Evolutionary conservation across 2,113 vertebrate species (phyloP).

Genomic region (Peromyscus californicus): DNA sequence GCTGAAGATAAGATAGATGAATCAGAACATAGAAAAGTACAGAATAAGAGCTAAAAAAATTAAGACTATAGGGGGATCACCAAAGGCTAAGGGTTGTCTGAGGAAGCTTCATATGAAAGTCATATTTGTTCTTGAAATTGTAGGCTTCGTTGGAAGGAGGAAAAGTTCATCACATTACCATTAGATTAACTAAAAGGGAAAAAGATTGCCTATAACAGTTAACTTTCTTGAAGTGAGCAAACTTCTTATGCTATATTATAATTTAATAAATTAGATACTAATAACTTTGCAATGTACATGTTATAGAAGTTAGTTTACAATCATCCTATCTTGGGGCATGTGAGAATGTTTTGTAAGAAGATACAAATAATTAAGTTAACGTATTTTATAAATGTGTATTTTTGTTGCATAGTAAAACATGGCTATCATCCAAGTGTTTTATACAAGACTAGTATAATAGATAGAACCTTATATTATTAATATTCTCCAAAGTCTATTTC

Average conservation of each 20-base stretch:
- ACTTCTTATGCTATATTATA: constrained; percentile 1
- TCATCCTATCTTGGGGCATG: constrained; percentile 1
- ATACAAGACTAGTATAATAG: constrained; percentile 11
- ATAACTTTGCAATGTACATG: constrained; percentile 49
- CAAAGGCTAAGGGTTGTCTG: not conserved
- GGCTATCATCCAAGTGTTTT: constrained; percentile 45
- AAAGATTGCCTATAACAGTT: not conserved
- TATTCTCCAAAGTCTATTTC: constrained; percentile 29
- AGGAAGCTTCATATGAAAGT: constrained; percentile 44
- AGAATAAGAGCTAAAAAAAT: constrained; percentile 40
- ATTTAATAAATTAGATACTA: constrained; percentile 63
- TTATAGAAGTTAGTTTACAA: constrained; percentile 28
- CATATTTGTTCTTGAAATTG: constrained; percentile 55
- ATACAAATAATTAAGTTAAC: constrained; percentile 48
- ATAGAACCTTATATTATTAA: constrained; percentile 56
- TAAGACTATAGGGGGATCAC: constrained; percentile 27
- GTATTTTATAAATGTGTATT: not conserved
- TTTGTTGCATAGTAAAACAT: constrained; percentile 3
- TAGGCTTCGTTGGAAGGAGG: not conserved
- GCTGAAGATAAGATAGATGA: not conserved
- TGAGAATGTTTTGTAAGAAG: constrained; percentile 55
- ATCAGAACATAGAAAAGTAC: constrained; percentile 11
- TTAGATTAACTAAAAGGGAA: constrained; percentile 30
- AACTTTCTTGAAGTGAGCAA: not conserved
- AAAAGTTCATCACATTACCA: constrained; percentile 18